Evolutionary conservation across 2,113 vertebrate genomes (phyloP).

Genomic region (Amblyopsis rosae): DNA sequence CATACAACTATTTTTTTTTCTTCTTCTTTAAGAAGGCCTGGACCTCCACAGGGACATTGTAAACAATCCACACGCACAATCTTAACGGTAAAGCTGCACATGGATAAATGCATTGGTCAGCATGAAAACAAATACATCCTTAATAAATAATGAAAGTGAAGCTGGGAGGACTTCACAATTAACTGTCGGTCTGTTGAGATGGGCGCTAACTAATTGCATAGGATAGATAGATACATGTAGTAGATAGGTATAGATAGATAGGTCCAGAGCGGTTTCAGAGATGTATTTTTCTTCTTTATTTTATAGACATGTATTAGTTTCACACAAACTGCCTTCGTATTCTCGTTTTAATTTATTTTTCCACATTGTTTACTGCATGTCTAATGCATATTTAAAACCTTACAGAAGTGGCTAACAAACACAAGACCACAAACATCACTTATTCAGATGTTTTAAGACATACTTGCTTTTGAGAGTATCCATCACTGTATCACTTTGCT

Average conservation of each 20-base stretch:
- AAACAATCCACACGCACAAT: background rate
- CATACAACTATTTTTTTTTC: background rate
- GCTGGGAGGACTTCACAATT: too few species aligned
- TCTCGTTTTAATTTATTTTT: background rate
- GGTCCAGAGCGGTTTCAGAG: too few species aligned
- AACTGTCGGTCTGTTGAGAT: too few species aligned
- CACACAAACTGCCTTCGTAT: background rate
- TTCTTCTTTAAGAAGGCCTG: background rate
- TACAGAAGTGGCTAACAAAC: background rate
- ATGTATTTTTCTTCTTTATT: too few species aligned
- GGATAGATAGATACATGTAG: too few species aligned
- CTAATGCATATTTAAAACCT: background rate
- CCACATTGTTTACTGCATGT: background rate
- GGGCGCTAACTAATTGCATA: too few species aligned
- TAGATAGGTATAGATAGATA: too few species aligned
- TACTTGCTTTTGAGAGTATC: slow-evolving; percentile 9
- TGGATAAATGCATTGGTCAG: too few species aligned
- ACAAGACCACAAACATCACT: background rate
- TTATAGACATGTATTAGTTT: background rate
- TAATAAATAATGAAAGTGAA: too few species aligned
- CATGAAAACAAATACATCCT: too few species aligned
- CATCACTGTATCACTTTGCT: slow-evolving; percentile 16
- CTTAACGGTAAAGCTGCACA: too few species aligned
- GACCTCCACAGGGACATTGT: background rate
- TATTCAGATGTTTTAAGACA: slow-evolving; percentile 10